phyloP scores from a whole-genome alignment of 2,113 vertebrate species.

The Cyanoderma ruficeps region DNA sequence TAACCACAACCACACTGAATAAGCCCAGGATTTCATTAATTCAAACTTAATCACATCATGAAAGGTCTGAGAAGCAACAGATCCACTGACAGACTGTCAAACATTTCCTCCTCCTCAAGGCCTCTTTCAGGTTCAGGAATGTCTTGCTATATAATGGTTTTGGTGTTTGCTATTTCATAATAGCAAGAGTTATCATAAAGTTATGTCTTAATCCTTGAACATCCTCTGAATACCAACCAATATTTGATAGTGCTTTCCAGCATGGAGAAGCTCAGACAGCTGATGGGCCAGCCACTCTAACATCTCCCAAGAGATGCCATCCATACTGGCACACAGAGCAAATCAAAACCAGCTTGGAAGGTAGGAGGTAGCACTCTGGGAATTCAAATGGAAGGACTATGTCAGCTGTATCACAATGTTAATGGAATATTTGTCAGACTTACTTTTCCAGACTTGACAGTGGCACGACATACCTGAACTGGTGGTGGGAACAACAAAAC shows the following conservation, averaged over 20 bases:
- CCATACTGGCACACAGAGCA: background rate
- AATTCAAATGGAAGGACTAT: background rate
- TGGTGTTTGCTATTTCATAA: background rate
- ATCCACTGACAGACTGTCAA: background rate
- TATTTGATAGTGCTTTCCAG: background rate
- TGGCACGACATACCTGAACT: slow-evolving; percentile 32
- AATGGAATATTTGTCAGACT: slow-evolving; percentile 13
- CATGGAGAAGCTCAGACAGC: background rate
- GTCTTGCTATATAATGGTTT: background rate
- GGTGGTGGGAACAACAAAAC: slow-evolving; percentile 15
- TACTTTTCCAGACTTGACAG: slow-evolving; percentile 10
- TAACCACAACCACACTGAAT: background rate
- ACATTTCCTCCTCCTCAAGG: background rate
- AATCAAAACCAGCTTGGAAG: background rate
- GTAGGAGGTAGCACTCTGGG: background rate
- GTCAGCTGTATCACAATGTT: background rate
- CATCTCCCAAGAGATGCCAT: background rate
- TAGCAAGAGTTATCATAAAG: background rate
- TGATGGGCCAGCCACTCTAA: background rate
- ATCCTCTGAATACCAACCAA: background rate
- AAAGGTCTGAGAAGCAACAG: background rate
- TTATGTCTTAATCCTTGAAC: background rate
- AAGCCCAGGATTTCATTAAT: background rate
- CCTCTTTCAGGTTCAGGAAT: background rate
- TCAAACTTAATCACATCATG: background rate